Conservation (phyloP, 2,888 invertebrate genomes). For the Eupithecia pulchellata region DNA sequence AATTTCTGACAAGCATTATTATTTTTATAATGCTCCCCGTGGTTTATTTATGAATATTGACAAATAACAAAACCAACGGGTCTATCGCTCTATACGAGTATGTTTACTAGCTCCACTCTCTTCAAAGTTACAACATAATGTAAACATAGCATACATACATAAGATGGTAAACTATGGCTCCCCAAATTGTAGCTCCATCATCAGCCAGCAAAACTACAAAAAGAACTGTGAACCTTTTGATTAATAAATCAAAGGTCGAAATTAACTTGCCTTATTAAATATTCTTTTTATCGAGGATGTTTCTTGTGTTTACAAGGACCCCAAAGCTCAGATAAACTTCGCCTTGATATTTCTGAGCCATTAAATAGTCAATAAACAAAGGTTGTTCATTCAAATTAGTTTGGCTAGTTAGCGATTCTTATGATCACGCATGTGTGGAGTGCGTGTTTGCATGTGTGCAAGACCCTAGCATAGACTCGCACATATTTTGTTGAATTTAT, state of each 20-base stretch:
- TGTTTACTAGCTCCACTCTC: not conserved
- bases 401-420: constrained; percentile 49
- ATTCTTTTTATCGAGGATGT: not conserved
- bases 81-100: too few species aligned
- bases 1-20: too few species aligned
- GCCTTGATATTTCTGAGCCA: constrained; percentile 14
- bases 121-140: not conserved
- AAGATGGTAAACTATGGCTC: not conserved
- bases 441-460: constrained; percentile 45
- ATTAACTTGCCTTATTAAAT: not conserved
- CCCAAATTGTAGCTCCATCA: not conserved
- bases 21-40: too few species aligned
- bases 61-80: not conserved
- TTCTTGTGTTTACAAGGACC: not conserved
- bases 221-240: too few species aligned
- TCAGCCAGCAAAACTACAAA: not conserved
- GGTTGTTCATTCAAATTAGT: constrained; percentile 25
- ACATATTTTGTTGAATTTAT: constrained; percentile 75
- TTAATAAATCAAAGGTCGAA: not conserved
- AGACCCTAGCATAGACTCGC: constrained; percentile 58
- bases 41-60: not conserved
- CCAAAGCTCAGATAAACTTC: constrained; percentile 7
- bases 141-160: too few species aligned
- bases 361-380: constrained; percentile 19
- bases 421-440: constrained; percentile 61